Evolutionary conservation across 2,797 vertebrate species (phyloP), one percentile per base, ranked within the genome.

Genomic region (Pterois miles): DNA sequence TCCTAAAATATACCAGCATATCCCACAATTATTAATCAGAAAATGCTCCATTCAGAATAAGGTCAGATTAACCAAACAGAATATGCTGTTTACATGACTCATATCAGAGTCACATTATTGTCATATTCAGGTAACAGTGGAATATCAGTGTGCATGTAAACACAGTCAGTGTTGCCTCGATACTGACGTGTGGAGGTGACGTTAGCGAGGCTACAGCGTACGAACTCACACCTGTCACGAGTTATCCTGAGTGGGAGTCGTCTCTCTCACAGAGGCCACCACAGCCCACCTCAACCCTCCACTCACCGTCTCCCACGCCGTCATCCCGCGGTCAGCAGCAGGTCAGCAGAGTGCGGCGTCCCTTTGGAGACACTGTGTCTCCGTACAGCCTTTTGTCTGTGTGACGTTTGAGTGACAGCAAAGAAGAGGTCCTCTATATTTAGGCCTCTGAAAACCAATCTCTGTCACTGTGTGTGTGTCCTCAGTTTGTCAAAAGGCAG

Each of bases 391-490:
- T 88, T 92, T 92, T 93, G 91, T 92, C 83, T 91, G 81, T 82
- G 82, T 86, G 85, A 87, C 76, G 65, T 92, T 87, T 93, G 93
- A 94, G 75, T 92, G 93, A 93, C 92, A 88, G 90, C 78, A 69
- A 86, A 91, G 92, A 93, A 91, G 92, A 90, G 81, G 78, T 81
- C 82, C 89, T 90, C 92, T 94, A 93, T 94, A 94, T 95, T 94
- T 94, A 94, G 92, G 89, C 84, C 85, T 85, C 82, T 88, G 90
- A 88, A 92, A 94, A 93, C 81, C 89, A 90, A 88, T 89, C 89
- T 90, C 62, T 91, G 88, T 87, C 73, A 83, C 63, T 69, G 71
- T 85, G 83, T 89, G 78, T 85, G 78, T 82, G 71, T 91, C 73
- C 69, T 83, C 67, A 4, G 68, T 80, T 81, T 83, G 82, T 91